Evolutionary conservation across 2,888 invertebrate species (phyloP), one percentile per base, ranked within the genome.

Genomic region (Pseudoips prasinana): DNA sequence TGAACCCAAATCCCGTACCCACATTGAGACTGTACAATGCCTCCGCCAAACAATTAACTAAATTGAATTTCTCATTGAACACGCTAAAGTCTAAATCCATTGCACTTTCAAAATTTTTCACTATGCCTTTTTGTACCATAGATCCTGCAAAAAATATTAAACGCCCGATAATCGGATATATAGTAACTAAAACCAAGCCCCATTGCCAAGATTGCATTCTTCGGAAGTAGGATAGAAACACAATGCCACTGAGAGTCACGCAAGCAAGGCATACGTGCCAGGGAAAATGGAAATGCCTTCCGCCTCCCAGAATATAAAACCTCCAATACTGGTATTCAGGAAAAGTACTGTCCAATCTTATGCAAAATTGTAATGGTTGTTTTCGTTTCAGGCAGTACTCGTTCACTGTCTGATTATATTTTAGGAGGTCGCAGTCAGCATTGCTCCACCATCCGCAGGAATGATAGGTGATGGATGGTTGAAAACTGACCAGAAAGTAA

Each of bases 261-360:
- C 86, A 85, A 3, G 77, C 71, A 0, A 87, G 49, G n/a, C 67
- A 63, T 2, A 80, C 63, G 11, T 68, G 68, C 85, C 84, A 86
- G 0, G 77, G 70, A n/a, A 85, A 37, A 7, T 51, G 50, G 33
- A 62, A 58, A 1, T 27, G 10, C 0, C 26, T 10, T 10, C 35
- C 29, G 3, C 35, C 8, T 7, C 61, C 61, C 10, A 73, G 28
- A 8, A 73, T 46, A 25, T 63, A 33, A 44, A 50, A 57, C 33
- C 69, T 70, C 74, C 75, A 84, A 38, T 82, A 87, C 32, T 86
- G 81, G 46, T 67, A 73, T 58, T 82, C 86, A 0, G 86, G 78
- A 46, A 68, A 86, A 0, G 84, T 77, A 6, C 37, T 46, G 24
- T 54, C 62, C 0, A 86, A 39, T 8, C 47, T 20, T 0, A 46